Evolutionary conservation across 2,113 vertebrate species (phyloP).

Genomic region (Mugil cephalus): DNA sequence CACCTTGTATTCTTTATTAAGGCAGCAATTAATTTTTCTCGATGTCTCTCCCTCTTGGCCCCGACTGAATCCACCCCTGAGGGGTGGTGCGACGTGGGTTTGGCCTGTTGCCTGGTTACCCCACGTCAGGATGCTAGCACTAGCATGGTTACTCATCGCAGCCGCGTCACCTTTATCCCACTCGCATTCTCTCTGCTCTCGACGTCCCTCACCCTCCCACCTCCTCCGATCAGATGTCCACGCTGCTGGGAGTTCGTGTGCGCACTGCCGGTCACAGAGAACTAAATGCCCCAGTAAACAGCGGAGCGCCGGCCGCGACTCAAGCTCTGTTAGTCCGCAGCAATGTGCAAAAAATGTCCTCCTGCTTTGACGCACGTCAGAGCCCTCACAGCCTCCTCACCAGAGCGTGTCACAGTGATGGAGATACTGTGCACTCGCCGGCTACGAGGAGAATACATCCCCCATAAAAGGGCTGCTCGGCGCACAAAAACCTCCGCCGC

Average conservation of each 20-base stretch:
- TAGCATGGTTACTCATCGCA: too few species aligned
- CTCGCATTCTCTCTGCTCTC: neutral
- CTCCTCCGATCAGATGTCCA: constrained; percentile 66
- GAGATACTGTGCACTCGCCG: neutral
- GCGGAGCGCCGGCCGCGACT: neutral
- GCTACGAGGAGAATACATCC: neutral
- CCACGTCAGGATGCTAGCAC: too few species aligned
- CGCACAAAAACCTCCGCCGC: constrained; percentile 11
- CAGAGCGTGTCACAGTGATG: constrained; percentile 1
- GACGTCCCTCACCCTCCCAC: neutral
- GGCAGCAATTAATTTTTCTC: too few species aligned
- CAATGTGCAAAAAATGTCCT: constrained; percentile 29
- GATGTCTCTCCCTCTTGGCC: too few species aligned
- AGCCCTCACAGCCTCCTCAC: constrained; percentile 19
- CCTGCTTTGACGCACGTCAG: constrained; percentile 25
- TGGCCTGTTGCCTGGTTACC: constrained; percentile 67
- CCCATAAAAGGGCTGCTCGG: neutral
- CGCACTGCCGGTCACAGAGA: constrained; percentile 66
- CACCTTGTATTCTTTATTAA: too few species aligned
- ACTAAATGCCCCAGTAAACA: constrained; percentile 33
- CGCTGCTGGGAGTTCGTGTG: constrained; percentile 52
- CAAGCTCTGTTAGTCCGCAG: constrained; percentile 18
- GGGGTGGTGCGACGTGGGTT: constrained; percentile 49
- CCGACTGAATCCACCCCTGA: constrained; percentile 35
- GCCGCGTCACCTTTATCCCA: neutral